Evolutionary conservation across 2,797 vertebrate species (phyloP), one percentile per base, ranked within the genome.

Genomic region (Mus minutoides): DNA sequence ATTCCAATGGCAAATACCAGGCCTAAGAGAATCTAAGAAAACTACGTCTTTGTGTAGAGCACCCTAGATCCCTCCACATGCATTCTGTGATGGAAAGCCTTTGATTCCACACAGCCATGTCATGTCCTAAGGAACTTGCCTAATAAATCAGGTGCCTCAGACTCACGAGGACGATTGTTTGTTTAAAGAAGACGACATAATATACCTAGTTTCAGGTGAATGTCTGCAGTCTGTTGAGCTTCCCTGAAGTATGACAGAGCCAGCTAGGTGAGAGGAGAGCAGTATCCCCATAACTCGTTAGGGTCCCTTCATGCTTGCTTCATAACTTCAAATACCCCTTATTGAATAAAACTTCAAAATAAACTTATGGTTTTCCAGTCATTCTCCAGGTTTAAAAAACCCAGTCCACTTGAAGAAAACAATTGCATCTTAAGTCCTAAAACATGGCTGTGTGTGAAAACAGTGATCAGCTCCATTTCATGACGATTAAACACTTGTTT

Each of bases 21-120:
- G 83, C 93, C 60, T 92, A 83, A 83, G 84, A 88, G 94, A 91
- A 93, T 93, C 86, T 80, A 71, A 77, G 85, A 92, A 29, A 92
- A 83, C 24, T 31, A 46, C 19, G 46, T 95, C 58, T 88, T 64
- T 91, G 14, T 83, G 46, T 90, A 46, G 22, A 84, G 60, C 75
- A 40, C 60, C 82, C 67, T 88, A 52, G 62, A 40, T 31, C 17
- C 73, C 17, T 58, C 12, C 4, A 24, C 43, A 49, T 88, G 52
- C 93, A 92, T 95, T 92, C 56, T 90, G 2, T 96, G 84, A 85
- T 83, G 46, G 69, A 75, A 91, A 85, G 64, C 86, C 84, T 94
- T 83, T 78, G 71, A 77, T 90, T 95, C 75, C 87, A 40, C 76
- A 85, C 46, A 69, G 83, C 49, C 94, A 17, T 76, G 69, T 94